Evolutionary conservation across 2,888 invertebrate species (phyloP), one percentile per base, ranked within the genome.

Genomic region (Octonoba sinensis): DNA sequence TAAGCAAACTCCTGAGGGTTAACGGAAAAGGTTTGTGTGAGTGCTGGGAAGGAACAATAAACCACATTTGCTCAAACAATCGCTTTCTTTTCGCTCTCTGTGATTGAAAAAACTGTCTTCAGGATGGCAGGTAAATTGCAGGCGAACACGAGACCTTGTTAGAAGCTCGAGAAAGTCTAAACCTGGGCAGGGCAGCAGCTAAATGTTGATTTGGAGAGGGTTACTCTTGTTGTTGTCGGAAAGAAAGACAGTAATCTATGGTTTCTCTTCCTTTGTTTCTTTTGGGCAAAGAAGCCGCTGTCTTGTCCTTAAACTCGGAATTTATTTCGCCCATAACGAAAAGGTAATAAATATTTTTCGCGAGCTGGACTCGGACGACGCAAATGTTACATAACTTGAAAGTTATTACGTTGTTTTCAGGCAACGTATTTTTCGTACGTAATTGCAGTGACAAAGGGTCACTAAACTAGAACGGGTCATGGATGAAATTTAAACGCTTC

Each of bases 71-170:
- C 49, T 67, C 54, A 67, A 79, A 72, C 73, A 79, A 79, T 62
- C 79, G 54, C 44, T 66, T 66, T 57, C 73, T 72, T 73, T 20
- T 60, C 24, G 64, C 47, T 56, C 44, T 46, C 27, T 59, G 15
- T 24, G 57, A 60, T 60, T 59, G 71, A 78, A 72, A 72, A 72
- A 59, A 60, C 66, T 72, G 59, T 62, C 67, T 73, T 67, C 56
- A 36, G 60, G 54, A 24, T 79, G 79, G 66, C 72, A 73, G 79
- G 79, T 79, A 73, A 79, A 79, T 79, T 79, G 73, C 54, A 79
- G 79, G 60, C 72, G 47, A 62, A 67, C 56, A 73, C 54, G 57
- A 66, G 51, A 67, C 18, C 79, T 79, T 79, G 72, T 79, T 79
- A 79, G 59, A 51, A 57, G 47, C 49, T 78, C 57, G 65, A 44